Conservation (phyloP, 2,888 invertebrate genomes). For the Perizoma affinitatum region DNA sequence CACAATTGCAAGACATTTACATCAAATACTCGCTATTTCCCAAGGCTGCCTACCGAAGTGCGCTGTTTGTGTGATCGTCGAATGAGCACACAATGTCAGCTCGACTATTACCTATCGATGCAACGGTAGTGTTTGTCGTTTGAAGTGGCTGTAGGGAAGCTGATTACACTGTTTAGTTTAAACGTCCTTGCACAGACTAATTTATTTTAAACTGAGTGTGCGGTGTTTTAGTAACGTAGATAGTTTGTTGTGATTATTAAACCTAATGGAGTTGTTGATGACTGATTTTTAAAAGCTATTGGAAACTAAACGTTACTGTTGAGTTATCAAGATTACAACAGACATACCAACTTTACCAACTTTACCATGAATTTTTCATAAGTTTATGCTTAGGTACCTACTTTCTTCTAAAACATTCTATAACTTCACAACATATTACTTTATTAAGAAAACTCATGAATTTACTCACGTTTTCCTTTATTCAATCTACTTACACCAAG, state of each 20-base stretch:
- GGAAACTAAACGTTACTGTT: too few relatives aligned
- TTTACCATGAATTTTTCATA: neutral
- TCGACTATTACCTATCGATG: neutral
- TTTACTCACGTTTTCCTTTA: constrained; percentile 19
- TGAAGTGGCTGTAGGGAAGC: constrained; percentile 18
- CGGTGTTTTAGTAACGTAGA: too few relatives aligned
- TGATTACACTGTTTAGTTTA: constrained; percentile 22
- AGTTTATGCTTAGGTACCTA: neutral
- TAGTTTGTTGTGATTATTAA: too few relatives aligned
- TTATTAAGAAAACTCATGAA: constrained; percentile 19
- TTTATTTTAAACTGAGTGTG: too few relatives aligned
- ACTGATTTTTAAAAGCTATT: too few relatives aligned
- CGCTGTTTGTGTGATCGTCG: constrained; percentile 15
- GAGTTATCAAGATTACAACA: too few relatives aligned
- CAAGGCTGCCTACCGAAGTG: constrained; percentile 13
- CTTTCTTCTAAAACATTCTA: constrained; percentile 6
- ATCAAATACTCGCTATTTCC: neutral
- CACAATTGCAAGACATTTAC: too few relatives aligned
- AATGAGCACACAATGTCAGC: constrained; percentile 21
- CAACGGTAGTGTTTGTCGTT: constrained; percentile 18
- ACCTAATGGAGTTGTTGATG: too few relatives aligned
- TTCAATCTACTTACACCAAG: constrained; percentile 19
- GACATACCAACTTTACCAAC: too few relatives aligned
- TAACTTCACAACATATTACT: constrained; percentile 17
- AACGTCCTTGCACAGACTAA: too few relatives aligned